phyloP scores from a whole-genome alignment of 2,113 vertebrate species.

The Asarcornis scutulata region DNA sequence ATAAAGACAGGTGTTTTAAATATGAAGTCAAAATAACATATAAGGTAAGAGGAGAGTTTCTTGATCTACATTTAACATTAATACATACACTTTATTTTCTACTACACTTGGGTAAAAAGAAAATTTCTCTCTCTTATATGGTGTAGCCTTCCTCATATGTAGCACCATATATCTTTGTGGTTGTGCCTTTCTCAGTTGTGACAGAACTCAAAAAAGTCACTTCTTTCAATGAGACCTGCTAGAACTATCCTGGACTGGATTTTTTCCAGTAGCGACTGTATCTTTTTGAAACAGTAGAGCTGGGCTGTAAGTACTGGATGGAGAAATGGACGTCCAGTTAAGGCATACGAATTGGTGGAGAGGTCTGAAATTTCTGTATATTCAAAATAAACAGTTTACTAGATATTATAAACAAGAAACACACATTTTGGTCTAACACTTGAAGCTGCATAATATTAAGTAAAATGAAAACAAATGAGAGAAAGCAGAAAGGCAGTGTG shows the following conservation, averaged over 20 bases:
- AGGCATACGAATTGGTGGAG: neutral
- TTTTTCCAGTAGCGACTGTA: neutral
- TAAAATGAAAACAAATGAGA: neutral
- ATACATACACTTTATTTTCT: neutral
- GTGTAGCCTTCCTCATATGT: neutral
- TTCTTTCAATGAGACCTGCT: neutral
- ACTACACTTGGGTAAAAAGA: neutral
- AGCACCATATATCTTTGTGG: neutral
- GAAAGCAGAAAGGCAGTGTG: neutral
- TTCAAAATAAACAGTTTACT: neutral
- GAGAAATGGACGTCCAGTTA: neutral
- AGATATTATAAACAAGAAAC: neutral
- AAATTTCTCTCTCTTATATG: neutral
- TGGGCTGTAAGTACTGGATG: neutral
- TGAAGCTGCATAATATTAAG: neutral
- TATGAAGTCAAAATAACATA: slow-evolving; percentile 27
- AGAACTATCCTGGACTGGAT: neutral
- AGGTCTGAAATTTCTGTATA: neutral
- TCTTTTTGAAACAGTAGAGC: neutral
- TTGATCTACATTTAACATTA: neutral
- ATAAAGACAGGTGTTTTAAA: slow-evolving; percentile 19
- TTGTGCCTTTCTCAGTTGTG: neutral
- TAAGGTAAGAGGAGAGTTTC: slow-evolving; percentile 43
- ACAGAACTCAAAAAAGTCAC: neutral
- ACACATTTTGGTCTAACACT: neutral